phyloP scores from a whole-genome alignment of 2,888 invertebrate species.

The Ophioninae sp. region DNA sequence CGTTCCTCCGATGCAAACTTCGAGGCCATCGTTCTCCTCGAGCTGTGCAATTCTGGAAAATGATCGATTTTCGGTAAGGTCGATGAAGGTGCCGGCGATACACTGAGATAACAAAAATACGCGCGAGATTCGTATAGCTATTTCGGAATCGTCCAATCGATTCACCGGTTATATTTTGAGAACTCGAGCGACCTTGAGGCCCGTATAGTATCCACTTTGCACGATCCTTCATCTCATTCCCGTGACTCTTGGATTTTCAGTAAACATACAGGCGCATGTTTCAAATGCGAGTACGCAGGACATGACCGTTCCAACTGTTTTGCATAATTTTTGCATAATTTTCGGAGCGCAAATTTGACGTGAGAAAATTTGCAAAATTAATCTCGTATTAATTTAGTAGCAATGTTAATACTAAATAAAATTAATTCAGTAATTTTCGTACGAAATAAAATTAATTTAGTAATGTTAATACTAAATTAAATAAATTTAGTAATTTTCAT shows the following conservation, averaged over 20 bases:
- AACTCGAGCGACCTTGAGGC: constrained; percentile 67
- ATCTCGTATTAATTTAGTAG: too few species aligned
- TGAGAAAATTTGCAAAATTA: constrained; percentile 7
- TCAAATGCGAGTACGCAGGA: background rate
- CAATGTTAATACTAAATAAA: too few species aligned
- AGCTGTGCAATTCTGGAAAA: background rate
- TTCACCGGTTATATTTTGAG: constrained; percentile 72
- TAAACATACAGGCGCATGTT: constrained; percentile 26
- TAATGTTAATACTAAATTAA: background rate
- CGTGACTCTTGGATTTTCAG: constrained; percentile 11
- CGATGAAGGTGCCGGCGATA: constrained; percentile 13
- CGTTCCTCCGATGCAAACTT: background rate
- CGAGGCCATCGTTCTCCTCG: background rate
- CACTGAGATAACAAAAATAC: constrained; percentile 69
- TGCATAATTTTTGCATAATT: background rate
- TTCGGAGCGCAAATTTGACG: constrained; percentile 2
- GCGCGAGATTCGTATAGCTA: constrained; percentile 66
- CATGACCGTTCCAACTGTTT: too few species aligned
- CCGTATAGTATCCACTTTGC: constrained; percentile 60
- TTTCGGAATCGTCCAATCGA: constrained; percentile 71
- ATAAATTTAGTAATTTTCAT: too few species aligned
- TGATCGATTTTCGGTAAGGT: background rate
- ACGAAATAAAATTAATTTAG: too few species aligned
- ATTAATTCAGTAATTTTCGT: too few species aligned
- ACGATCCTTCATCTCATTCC: constrained; percentile 24